These are phyloP conservation scores for Melangyna quadrimaculata DNA, from an alignment of 2,888 invertebrate species.

Conservation along the genomic window DNA sequence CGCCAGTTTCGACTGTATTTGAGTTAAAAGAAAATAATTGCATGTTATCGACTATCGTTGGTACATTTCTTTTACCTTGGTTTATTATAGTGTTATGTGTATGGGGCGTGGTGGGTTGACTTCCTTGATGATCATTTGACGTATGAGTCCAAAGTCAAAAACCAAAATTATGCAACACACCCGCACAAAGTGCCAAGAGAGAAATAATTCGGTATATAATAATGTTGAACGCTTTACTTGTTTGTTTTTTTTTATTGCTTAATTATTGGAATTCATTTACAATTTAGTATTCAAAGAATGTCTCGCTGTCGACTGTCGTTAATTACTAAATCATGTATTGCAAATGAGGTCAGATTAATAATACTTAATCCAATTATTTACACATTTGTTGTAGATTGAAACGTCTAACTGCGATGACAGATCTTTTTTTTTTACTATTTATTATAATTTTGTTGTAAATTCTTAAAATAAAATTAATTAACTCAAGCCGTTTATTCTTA, in stretches of 20 bases:
- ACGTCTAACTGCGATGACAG: neutral
- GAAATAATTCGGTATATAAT: no score
- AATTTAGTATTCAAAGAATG: constrained; percentile 46
- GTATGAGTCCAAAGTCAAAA: constrained; percentile 1
- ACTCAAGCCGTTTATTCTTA: neutral
- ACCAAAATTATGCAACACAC: constrained; percentile 44
- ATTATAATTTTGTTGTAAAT: neutral
- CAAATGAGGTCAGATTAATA: neutral
- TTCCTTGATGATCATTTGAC: constrained; percentile 8
- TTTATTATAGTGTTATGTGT: neutral
- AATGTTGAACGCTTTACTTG: constrained; percentile 4
- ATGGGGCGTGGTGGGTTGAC: neutral
- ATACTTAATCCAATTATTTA: neutral
- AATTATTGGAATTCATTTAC: neutral
- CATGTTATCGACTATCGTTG: neutral
- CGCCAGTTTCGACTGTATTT: constrained; percentile 1
- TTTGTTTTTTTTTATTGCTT: no score
- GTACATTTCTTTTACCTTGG: constrained; percentile 15
- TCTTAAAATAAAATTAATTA: neutral
- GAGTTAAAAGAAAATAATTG: neutral
- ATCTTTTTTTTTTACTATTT: no score
- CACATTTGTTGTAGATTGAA: neutral
- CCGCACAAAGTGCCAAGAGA: constrained; percentile 40
- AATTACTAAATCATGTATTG: constrained; percentile 48
- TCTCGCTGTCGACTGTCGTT: constrained; percentile 8